These are phyloP conservation scores for Mormyrus hasselquistii DNA, from an alignment of 2,797 vertebrate genomes.

Conservation along the genomic window DNA sequence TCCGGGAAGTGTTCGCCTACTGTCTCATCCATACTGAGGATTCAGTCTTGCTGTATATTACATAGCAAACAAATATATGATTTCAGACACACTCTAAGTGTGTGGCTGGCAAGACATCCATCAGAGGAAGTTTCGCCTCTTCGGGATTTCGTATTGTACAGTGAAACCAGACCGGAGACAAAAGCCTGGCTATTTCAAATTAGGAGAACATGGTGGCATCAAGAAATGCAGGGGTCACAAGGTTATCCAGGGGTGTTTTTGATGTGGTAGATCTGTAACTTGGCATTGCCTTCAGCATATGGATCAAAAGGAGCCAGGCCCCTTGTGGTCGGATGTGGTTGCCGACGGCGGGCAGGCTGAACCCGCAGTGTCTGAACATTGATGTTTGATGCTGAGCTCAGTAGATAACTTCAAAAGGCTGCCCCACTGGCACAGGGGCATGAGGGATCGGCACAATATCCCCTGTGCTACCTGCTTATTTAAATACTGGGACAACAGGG, in stretches of 20 bases:
- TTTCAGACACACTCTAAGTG: background rate
- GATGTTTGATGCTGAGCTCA: constrained; percentile 45
- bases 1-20: background rate
- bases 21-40: background rate
- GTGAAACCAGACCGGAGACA: background rate
- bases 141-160: background rate
- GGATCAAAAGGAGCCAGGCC: constrained; percentile 1
- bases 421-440: constrained; percentile 31
- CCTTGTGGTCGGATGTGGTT: constrained; percentile 8
- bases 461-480: background rate
- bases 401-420: constrained; percentile 44
- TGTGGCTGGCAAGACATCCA: background rate
- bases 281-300: background rate
- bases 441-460: background rate
- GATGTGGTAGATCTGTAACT: background rate
- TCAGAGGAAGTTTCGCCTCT: background rate
- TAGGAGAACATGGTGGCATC: background rate
- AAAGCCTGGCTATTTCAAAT: background rate
- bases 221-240: background rate
- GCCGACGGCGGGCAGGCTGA: background rate
- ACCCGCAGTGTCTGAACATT: background rate
- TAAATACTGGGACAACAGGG: background rate
- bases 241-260: background rate
- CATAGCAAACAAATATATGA: background rate
- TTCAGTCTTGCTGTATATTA: background rate